Evolutionary conservation across 2,797 vertebrate species (phyloP), one percentile per base, ranked within the genome.

Genomic region (Gymnoscopelus braueri): DNA sequence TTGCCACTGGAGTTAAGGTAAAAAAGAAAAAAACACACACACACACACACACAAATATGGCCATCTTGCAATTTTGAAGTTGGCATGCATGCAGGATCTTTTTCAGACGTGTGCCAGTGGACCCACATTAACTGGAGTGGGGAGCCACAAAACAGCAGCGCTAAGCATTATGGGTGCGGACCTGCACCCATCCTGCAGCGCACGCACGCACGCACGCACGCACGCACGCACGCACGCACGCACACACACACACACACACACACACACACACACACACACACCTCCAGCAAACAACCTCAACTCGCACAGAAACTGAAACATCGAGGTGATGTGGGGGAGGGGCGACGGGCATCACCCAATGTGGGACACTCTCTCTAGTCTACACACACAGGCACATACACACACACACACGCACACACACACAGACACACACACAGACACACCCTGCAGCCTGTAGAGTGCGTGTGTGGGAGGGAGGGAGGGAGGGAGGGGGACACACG

Each of bases 11-110:
- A 1, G 19, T 19, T 19, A 19, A 19, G 19, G 19, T 19, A 19
- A 19, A 19, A 19, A 19, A 19, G 1, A 19, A 19, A 19, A 19
- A 1, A 19, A 19, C 19, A 19, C 19, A 19, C 6, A 39, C 35
- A 39, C 32, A 35, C 1, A 19, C 19, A 23, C 56, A 23, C 26
- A 26, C 56, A 23, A 26, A 58, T 29, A 13, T 67, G 63, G 44
- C 66, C 72, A 84, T 86, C 85, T 87, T 82, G 77, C 72, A 85
- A 76, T 87, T 93, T 93, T 92, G 91, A 92, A 93, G 92, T 91
- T 81, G 59, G 71, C 63, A 74, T 55, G 84, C 80, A 67, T 75
- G 77, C 77, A 68, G 78, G 87, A 90, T 87, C 78, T 88, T 77
- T 89, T 88, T 71, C 84, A 54, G 78, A 76, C 77, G 77, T 81